Evolutionary conservation across 2,888 invertebrate genomes (phyloP).

Genomic region (Limnephilus rhombicus): DNA sequence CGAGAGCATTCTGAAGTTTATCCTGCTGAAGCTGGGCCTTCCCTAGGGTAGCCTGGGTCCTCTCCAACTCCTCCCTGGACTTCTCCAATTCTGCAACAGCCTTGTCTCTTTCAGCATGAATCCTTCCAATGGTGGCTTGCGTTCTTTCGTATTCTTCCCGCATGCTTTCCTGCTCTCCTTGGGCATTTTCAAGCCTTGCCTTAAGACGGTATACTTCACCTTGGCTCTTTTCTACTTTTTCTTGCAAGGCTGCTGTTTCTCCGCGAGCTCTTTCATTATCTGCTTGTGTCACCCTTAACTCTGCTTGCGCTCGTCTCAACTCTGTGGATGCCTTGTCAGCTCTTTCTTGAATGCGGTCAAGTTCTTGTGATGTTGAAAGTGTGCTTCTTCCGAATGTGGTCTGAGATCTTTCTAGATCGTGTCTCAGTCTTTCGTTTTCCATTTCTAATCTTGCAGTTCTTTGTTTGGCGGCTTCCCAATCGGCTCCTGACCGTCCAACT

Average conservation of each 20-base stretch:
- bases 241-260: conserved; percentile 91
- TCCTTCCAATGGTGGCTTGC: conserved; percentile 88
- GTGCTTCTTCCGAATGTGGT: conserved; percentile 90
- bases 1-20: conserved; percentile 91
- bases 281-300: conserved; percentile 93
- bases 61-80: conserved; percentile 91
- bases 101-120: conserved; percentile 93
- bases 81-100: conserved; percentile 91
- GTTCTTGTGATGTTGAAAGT: conserved; percentile 88
- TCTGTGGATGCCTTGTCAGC: conserved; percentile 92
- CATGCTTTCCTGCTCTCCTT: conserved; percentile 94
- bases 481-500: conserved; percentile 89
- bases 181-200: conserved; percentile 95
- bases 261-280: conserved; percentile 92
- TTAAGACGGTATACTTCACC: conserved; percentile 96
- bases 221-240: conserved; percentile 95
- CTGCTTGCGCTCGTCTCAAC: conserved; percentile 91
- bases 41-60: conserved; percentile 92
- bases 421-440: conserved; percentile 92
- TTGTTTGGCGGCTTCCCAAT: conserved; percentile 92
- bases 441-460: conserved; percentile 90
- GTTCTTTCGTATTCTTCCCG: conserved; percentile 94
- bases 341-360: conserved; percentile 89
- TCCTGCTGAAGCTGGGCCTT: conserved; percentile 95
- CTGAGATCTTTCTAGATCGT: conserved; percentile 90